phyloP scores from a whole-genome alignment of 2,888 invertebrate genomes.

The Rhagophthalmus giganteus region DNA sequence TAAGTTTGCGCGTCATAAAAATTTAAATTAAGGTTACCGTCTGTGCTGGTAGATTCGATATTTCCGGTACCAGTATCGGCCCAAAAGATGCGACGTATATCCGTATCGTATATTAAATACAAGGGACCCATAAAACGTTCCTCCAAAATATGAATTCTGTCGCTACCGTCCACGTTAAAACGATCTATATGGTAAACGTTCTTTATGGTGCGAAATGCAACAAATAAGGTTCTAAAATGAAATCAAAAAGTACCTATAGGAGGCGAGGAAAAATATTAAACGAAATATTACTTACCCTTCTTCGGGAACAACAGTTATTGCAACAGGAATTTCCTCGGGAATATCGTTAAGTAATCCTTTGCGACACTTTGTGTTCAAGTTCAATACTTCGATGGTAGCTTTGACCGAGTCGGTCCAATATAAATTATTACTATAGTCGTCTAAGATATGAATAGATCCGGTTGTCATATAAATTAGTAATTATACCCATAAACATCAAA shows the following conservation, averaged over 20 bases:
- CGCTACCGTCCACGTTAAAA: slow-evolving; percentile 68
- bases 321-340: slow-evolving; percentile 65
- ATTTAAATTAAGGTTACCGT: slow-evolving; percentile 53
- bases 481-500: neutral
- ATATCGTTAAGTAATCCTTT: slow-evolving; percentile 64
- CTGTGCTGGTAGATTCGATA: slow-evolving; percentile 67
- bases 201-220: slow-evolving; percentile 37
- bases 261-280: no score
- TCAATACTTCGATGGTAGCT: slow-evolving; percentile 67
- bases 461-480: neutral
- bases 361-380: slow-evolving; percentile 61
- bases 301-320: slow-evolving; percentile 69
- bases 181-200: slow-evolving; percentile 63
- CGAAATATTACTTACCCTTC: slow-evolving; percentile 59
- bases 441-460: slow-evolving; percentile 51
- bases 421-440: slow-evolving; percentile 70
- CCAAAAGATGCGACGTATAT: slow-evolving; percentile 65
- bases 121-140: slow-evolving; percentile 59
- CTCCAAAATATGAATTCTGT: slow-evolving; percentile 54
- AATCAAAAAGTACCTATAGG: neutral
- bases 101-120: slow-evolving; percentile 60
- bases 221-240: slow-evolving; percentile 41
- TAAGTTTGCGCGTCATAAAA: no score
- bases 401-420: slow-evolving; percentile 72
- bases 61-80: slow-evolving; percentile 67